These are phyloP conservation scores for Rhizomys pruinosus DNA, from an alignment of 2,113 vertebrate species.

Conservation along the genomic window DNA sequence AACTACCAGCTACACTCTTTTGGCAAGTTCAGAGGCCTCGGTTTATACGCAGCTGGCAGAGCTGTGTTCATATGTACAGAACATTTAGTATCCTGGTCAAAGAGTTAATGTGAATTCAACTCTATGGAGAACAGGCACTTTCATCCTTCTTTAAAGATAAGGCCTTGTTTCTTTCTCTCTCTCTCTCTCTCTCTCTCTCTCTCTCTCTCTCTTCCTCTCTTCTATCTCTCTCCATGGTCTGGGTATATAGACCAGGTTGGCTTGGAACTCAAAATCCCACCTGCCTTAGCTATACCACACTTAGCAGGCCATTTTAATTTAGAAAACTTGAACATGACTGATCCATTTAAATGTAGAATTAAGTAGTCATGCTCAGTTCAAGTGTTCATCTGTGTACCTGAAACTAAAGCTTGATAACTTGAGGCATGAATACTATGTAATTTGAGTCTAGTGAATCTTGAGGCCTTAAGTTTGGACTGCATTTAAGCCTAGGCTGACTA, in stretches of 20 bases:
- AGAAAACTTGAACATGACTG: constrained; percentile 32
- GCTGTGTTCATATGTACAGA: not conserved
- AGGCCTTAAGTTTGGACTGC: not conserved
- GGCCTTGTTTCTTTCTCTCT: not conserved
- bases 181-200: not conserved
- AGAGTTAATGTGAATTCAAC: not conserved
- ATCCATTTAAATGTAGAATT: constrained; percentile 49
- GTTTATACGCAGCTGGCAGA: not conserved
- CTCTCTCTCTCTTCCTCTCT: not conserved
- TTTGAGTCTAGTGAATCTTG: constrained; percentile 1
- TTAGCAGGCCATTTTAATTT: not conserved
- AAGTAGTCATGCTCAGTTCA: constrained; percentile 47
- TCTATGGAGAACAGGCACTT: not conserved
- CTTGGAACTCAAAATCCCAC: not conserved
- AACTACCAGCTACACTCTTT: not conserved
- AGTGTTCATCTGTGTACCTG: constrained; percentile 39
- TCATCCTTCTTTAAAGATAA: not conserved
- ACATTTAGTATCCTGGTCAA: not conserved
- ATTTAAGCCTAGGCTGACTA: not conserved
- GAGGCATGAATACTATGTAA: constrained; percentile 32
- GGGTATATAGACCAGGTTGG: not conserved
- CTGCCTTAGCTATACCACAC: no score
- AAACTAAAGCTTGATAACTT: constrained; percentile 34
- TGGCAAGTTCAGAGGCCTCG: not conserved
- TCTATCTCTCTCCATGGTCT: not conserved